Evolutionary conservation across 1,140 invertebrate species (phyloP).

Genomic region (Danaus melanippus): DNA sequence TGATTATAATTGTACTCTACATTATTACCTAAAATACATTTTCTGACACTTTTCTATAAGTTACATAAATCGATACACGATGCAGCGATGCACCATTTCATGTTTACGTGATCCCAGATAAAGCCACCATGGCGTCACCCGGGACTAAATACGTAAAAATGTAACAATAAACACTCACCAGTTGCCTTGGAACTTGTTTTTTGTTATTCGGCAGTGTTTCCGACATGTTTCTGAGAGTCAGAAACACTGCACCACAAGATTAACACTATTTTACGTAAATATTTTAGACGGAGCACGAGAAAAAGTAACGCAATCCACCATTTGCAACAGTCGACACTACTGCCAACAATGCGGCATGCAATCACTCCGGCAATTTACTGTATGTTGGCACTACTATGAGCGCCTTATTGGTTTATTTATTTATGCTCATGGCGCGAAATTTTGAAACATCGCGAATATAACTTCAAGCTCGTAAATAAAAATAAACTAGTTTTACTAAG

Average conservation of each 20-base stretch:
- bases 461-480: not conserved
- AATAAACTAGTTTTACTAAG: too few relatives aligned
- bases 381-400: slow-evolving; percentile 43
- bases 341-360: slow-evolving; percentile 56
- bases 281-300: slow-evolving; percentile 71
- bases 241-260: slow-evolving; percentile 66
- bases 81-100: slow-evolving; percentile 72
- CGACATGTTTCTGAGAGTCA: slow-evolving; percentile 68
- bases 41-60: slow-evolving; percentile 36
- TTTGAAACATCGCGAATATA: slow-evolving; percentile 43
- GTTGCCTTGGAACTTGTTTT: slow-evolving; percentile 68
- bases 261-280: slow-evolving; percentile 73
- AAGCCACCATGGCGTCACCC: slow-evolving; percentile 73
- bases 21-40: slow-evolving; percentile 28
- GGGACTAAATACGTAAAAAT: slow-evolving; percentile 70
- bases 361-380: slow-evolving; percentile 52
- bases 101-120: slow-evolving; percentile 74
- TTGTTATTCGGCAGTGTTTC: slow-evolving; percentile 71
- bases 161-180: slow-evolving; percentile 69
- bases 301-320: slow-evolving; percentile 72
- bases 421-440: slow-evolving; percentile 33
- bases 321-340: slow-evolving; percentile 69
- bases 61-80: slow-evolving; percentile 67
- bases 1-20: slow-evolving; percentile 35
- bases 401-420: slow-evolving; percentile 61